Conservation (phyloP, 2,113 vertebrate genomes). For the Electrona antarctica region DNA sequence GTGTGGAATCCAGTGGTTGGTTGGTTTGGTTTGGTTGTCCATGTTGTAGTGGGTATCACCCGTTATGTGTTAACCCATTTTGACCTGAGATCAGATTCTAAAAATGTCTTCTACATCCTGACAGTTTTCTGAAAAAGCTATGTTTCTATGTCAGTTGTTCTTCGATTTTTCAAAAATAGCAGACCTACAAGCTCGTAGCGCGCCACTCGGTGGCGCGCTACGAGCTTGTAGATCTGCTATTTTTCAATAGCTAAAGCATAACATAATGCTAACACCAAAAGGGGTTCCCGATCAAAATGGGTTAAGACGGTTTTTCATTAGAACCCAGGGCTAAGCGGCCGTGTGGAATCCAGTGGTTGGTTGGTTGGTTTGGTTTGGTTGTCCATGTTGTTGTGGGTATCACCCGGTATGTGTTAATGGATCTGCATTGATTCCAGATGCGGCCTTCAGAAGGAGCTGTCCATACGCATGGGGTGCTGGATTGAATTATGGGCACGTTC, state of each 20-base stretch:
- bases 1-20: constrained; percentile 56
- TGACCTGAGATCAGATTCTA: no score
- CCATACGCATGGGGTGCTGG: constrained; percentile 40
- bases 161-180: no score
- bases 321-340: constrained; percentile 49
- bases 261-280: no score
- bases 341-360: constrained; percentile 55
- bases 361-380: background rate
- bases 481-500: constrained; percentile 44
- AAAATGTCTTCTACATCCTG: no score
- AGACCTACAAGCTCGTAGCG: no score
- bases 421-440: constrained; percentile 63
- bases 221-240: no score
- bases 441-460: constrained; percentile 52
- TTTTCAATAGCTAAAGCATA: no score
- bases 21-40: no score
- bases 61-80: constrained; percentile 60
- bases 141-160: no score
- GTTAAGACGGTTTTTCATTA: constrained; percentile 59
- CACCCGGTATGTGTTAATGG: constrained; percentile 64
- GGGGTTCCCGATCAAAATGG: no score
- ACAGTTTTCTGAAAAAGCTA: no score
- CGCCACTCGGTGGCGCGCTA: no score
- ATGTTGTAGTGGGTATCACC: constrained; percentile 58
- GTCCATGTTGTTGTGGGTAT: constrained; percentile 44